Base-by-base conservation (phyloP, 1,140 invertebrate genomes). In the Apis cerana region DNA sequence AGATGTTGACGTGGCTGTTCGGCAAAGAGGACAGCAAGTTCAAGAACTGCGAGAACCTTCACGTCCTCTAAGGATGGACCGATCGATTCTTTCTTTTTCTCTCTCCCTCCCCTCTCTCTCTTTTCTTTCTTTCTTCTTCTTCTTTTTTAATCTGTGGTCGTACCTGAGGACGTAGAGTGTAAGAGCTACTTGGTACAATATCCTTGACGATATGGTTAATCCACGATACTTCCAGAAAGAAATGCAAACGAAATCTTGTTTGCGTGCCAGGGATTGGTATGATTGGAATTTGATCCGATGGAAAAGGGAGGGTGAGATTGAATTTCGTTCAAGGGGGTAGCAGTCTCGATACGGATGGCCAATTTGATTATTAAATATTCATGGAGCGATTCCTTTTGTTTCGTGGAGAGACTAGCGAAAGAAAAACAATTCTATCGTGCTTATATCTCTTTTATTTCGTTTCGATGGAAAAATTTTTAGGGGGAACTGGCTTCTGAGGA, bases 11-110 rank as follows among this genome's bases (percentile, higher is more conserved):
- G 17, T 98, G 97, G 97, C 96, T 98, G 33, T 97, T 98, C 91
- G 97, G 97, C 64, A 98, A 98, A 90, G 97, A 98, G 91, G 97
- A 98, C 93, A 96, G 97, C 64, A 98, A 98, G 93, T 97, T 98
- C 93, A 98, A 98, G 93, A 97, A 98, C 93, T 98, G 97, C 94
- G 97, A 98, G 94, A 98, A 98, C 89, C 95, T 98, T 61, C 96
- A 98, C 90, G 97, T 97, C 86, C 95, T 98, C 88, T 97, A 96
- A 96, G 43, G 48, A 19, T 54, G 21, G 27, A 19, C 10, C 13
- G 11, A 61, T 65, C 19, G 33, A 43, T 43, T 43, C 33, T 43
- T 43, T 43, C 33, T 43, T 43, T 43, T 7, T 43, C 33, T 33
- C 33, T 33, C 15, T 62, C 61, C 21, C 17, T 52, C n/a, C 48